Base-by-base conservation (phyloP, 2,113 vertebrate species). In the Arvicanthis niloticus region DNA sequence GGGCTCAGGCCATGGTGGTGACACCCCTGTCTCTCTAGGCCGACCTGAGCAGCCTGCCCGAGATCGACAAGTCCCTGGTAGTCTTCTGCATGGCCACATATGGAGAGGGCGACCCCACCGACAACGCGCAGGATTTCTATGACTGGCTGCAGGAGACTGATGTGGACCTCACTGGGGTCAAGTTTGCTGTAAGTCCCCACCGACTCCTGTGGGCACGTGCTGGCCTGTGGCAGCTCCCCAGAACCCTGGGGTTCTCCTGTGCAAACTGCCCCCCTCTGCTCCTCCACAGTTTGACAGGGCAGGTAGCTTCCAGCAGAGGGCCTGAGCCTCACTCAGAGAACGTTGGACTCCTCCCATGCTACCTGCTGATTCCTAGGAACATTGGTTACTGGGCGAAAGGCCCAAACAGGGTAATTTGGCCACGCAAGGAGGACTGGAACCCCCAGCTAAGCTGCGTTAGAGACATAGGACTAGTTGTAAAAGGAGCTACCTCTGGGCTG, bases 71-170 rank as follows among this genome's bases (percentile, higher is more conserved):
- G 97, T 99, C 99, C 2, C 98, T 99, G 58, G 99, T 99, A 0
- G 99, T 99, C 88, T 99, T 99, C 98, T 99, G 99, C 97, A 99
- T 99, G 99, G 99, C 99, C 95, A 99, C 99, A 0, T 99, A 99
- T 0, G 99, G 99, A 0, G 99, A 99, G 94, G 99, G 99, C 0
- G 99, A 99, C 97, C 99, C 99, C 37, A 99, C 99, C 0, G 99
- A 99, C 96, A 99, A 99, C 0, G 99, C 99, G 72, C 99, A 99
- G 96, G 99, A 99, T 97, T 99, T 99, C 98, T 99, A 99, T 0
- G 99, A 99, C 97, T 99, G 99, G 99, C 98, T 99, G 75, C 99
- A 99, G 97, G 99, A 99, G 97, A 98, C 99, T 0, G 99, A 99
- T 0, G 88, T 98, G 2, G 98, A 99, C 94, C 98, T 99, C 29